Evolutionary conservation across 2,113 vertebrate species (phyloP), one percentile per base, ranked within the genome.

Genomic region (Silurus glanis): DNA sequence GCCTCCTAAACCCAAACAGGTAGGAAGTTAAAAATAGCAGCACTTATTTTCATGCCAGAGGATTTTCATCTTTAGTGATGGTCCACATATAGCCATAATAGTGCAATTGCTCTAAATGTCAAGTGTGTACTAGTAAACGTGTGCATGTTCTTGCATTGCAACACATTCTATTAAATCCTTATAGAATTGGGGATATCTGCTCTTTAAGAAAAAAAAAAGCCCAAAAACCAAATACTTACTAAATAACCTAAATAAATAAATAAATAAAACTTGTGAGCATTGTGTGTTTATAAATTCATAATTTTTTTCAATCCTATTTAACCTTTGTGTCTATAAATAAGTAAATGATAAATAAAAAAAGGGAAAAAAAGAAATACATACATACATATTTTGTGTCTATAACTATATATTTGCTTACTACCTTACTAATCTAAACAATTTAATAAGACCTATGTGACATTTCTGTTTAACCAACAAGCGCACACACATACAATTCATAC

Each of bases 21-120:
- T 82, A 88, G 49, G 23, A 78, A 86, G 64, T 76, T 19, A 69
- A 88, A 69, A 79, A 58, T 84, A 76, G 28, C 28, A 58, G 47
- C 61, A 66, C 47, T 75, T 80, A 23, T 80, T 74, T 85, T 58
- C 45, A 7, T 82, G 59, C 83, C 59, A 81, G 66, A 81, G 25
- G 47, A 56, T 76, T 87, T 88, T 85, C 55, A 72, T 80, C 75
- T 75, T 25, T 9, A 84, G 76, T 62, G 78, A 64, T 14, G 82
- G 61, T 79, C 72, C 74, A 69, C 85, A 90, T 85, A 66, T 90
- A 84, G 61, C 71, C 85, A 53, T 76, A 67, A 74, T 69, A 55
- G 56, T 45, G 69, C 64, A 62, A 56, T 55, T 49, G 49, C 51
- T 67, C 17, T 67, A 28, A 72, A 74, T 80, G 59, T 19, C 47